These are phyloP conservation scores for Chrysaora quinquecirrha DNA, from an alignment of 30 jellyfish, hydroid and myxozoan genomes.

Conservation along the genomic window DNA sequence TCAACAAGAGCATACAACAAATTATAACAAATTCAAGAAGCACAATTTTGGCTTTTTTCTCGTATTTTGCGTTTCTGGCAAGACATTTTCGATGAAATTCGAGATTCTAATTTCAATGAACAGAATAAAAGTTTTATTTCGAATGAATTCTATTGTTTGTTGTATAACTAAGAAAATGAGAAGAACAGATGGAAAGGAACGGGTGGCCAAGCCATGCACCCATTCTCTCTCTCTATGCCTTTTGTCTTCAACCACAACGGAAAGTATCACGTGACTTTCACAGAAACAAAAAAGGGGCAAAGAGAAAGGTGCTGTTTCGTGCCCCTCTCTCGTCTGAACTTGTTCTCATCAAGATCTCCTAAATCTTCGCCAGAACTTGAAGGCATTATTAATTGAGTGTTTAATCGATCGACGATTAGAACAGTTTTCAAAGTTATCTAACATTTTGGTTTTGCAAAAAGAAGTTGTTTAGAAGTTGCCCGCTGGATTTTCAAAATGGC, in stretches of 20 bases:
- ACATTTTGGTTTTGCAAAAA: neutral
- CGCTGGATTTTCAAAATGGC: slow-evolving; percentile 60
- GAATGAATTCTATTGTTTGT: too few relatives aligned
- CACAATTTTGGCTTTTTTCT: too few relatives aligned
- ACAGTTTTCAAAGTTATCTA: slow-evolving; percentile 1
- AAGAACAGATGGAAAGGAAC: slow-evolving; percentile 69
- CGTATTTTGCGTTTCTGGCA: too few relatives aligned
- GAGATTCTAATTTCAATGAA: too few relatives aligned
- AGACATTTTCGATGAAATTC: too few relatives aligned
- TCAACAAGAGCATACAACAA: too few relatives aligned
- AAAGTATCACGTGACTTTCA: slow-evolving; percentile 52
- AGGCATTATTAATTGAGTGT: neutral
- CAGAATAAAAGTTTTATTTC: too few relatives aligned
- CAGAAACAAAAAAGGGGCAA: slow-evolving; percentile 74
- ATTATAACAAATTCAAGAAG: too few relatives aligned
- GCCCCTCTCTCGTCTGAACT: neutral
- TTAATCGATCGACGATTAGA: neutral
- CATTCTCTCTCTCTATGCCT: slow-evolving; percentile 66
- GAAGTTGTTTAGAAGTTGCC: neutral
- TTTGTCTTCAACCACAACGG: slow-evolving; percentile 47
- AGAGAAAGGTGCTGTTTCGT: slow-evolving; percentile 57
- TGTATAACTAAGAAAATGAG: too few relatives aligned
- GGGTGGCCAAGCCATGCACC: slow-evolving; percentile 76
- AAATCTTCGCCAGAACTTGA: neutral
- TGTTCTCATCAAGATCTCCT: neutral